Conservation (phyloP, 2,113 vertebrate genomes). For the Mesitornis unicolor region DNA sequence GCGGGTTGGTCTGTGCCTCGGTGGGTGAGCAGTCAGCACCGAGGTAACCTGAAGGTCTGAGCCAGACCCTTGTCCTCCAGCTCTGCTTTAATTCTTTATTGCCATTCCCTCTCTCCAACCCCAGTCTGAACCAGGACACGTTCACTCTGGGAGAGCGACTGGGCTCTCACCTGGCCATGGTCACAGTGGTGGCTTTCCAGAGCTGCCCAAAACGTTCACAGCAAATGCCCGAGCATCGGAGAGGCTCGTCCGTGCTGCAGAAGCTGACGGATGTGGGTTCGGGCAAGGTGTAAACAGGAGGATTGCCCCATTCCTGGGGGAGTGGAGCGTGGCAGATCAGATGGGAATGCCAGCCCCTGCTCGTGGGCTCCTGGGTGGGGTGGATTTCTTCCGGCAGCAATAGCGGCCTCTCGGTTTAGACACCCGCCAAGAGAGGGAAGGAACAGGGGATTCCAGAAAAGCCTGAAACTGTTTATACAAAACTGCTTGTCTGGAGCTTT, state of each 20-base stretch:
- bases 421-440: fast-evolving
- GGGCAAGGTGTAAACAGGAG: neutral
- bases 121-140: fast-evolving
- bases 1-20: fast-evolving
- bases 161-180: neutral
- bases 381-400: neutral
- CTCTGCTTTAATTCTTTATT: neutral
- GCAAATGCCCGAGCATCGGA: neutral
- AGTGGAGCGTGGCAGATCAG: neutral
- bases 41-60: neutral
- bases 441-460: neutral
- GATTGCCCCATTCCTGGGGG: neutral
- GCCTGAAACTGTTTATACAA: neutral
- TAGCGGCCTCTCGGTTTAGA: neutral
- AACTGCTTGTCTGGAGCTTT: neutral
- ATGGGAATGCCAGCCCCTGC: neutral
- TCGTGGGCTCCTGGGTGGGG: neutral
- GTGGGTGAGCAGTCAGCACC: neutral
- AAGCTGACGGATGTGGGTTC: neutral
- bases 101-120: neutral
- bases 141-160: neutral
- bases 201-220: neutral
- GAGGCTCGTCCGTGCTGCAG: neutral
- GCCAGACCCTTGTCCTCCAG: neutral
- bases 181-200: neutral